A percentile compares a stretch with the other conserved stretches of the same genome.
Evolutionary conservation across 1,140 invertebrate species (phyloP).

Genomic region (Tetragnatha versicolor): DNA sequence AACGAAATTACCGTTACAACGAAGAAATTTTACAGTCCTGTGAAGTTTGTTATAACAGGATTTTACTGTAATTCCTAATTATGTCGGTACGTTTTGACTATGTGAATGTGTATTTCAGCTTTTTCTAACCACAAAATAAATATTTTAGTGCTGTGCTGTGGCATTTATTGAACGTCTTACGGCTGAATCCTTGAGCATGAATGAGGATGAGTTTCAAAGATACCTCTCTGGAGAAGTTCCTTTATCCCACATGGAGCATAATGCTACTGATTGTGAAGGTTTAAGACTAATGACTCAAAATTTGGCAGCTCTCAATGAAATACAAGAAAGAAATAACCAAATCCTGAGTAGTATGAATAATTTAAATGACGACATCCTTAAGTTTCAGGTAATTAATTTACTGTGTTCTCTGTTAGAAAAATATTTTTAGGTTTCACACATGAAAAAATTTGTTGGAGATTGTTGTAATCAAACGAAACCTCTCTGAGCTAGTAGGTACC

Average conservation of each 20-base stretch:
- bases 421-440: too few relatives aligned
- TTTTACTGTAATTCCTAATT: too few relatives aligned
- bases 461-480: too few relatives aligned
- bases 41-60: too few relatives aligned
- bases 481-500: too few relatives aligned
- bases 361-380: slow-evolving; percentile 73
- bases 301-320: slow-evolving; percentile 71
- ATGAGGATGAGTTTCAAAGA: slow-evolving; percentile 87
- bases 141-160: slow-evolving; percentile 90
- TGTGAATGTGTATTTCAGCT: too few relatives aligned
- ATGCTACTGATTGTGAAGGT: slow-evolving; percentile 75
- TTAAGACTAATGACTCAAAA: slow-evolving; percentile 67
- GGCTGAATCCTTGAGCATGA: slow-evolving; percentile 89
- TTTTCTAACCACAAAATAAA: too few relatives aligned
- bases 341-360: slow-evolving; percentile 69
- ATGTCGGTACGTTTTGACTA: too few relatives aligned
- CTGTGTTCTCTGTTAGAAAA: background rate
- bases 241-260: slow-evolving; percentile 77
- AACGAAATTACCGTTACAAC: too few relatives aligned
- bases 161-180: slow-evolving; percentile 97
- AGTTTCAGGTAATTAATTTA: slow-evolving; percentile 69
- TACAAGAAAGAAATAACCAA: slow-evolving; percentile 70
- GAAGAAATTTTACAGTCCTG: too few relatives aligned
- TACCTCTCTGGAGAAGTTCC: slow-evolving; percentile 92
- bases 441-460: too few relatives aligned